These are phyloP conservation scores for Adineta ricciae DNA, from an alignment of 2,888 invertebrate genomes.

Conservation along the genomic window DNA sequence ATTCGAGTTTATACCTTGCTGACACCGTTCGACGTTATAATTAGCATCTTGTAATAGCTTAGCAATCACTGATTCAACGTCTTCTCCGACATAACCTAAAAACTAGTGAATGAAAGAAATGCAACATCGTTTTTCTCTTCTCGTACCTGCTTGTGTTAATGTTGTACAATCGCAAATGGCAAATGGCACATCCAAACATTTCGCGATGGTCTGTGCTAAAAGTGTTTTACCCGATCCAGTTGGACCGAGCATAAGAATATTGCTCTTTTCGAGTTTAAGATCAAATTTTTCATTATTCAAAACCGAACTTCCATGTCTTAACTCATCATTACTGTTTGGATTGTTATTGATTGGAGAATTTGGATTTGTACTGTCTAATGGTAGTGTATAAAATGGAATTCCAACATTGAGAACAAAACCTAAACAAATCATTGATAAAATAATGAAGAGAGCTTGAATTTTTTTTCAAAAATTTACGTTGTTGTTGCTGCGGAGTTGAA, in stretches of 20 bases:
- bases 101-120: too few relatives aligned
- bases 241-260: constrained; percentile 86
- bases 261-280: constrained; percentile 66
- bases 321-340: neutral
- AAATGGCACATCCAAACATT: constrained; percentile 93
- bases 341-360: neutral
- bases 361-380: constrained; percentile 21
- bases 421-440: neutral
- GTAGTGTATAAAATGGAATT: neutral
- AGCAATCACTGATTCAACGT: constrained; percentile 93
- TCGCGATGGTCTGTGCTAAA: constrained; percentile 89
- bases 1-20: constrained; percentile 57
- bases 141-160: constrained; percentile 46
- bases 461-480: neutral
- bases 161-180: constrained; percentile 85
- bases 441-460: neutral
- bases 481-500: neutral
- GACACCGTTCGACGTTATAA: constrained; percentile 89
- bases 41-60: constrained; percentile 87
- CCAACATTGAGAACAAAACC: neutral
- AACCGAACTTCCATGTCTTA: constrained; percentile 58
- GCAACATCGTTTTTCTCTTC: too few relatives aligned
- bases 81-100: constrained; percentile 95
- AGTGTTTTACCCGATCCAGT: constrained; percentile 89
- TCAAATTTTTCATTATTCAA: constrained; percentile 71